These are phyloP conservation scores for Phyllotreta striolata DNA, from an alignment of 2,888 invertebrate species.

Conservation along the genomic window DNA sequence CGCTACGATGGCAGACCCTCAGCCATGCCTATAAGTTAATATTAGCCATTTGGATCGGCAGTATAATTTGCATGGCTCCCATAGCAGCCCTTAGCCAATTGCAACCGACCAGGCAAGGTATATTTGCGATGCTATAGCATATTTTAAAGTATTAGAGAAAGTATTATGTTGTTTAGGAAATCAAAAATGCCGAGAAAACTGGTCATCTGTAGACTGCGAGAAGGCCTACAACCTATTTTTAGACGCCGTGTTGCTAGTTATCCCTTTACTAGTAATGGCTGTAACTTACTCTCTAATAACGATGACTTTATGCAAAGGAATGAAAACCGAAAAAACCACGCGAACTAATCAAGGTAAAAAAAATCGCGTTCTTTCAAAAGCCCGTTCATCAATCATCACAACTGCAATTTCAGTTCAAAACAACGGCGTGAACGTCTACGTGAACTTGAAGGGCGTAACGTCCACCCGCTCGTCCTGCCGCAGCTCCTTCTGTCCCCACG, in stretches of 20 bases:
- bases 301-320: constrained; percentile 62
- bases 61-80: constrained; percentile 72
- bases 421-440: constrained; percentile 61
- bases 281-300: constrained; percentile 70
- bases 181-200: constrained; percentile 70
- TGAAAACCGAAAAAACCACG: constrained; percentile 54
- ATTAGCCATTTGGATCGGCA: constrained; percentile 70
- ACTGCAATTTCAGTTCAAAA: constrained; percentile 50
- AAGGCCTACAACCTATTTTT: constrained; percentile 70
- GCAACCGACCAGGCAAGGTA: constrained; percentile 63
- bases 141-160: too few relatives aligned
- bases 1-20: constrained; percentile 78
- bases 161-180: constrained; percentile 60
- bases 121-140: constrained; percentile 5
- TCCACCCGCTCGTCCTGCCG: constrained; percentile 55
- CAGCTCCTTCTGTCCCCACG: constrained; percentile 51
- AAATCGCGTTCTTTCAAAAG: too few relatives aligned
- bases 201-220: constrained; percentile 66
- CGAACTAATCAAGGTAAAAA: constrained; percentile 45
- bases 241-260: constrained; percentile 69
- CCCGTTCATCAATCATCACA: too few relatives aligned
- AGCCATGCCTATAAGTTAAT: constrained; percentile 78
- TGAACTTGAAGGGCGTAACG: constrained; percentile 60
- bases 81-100: constrained; percentile 68
- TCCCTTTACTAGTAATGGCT: constrained; percentile 71